phyloP scores from a whole-genome alignment of 2,113 vertebrate genomes.

The Gymnobelideus leadbeateri region DNA sequence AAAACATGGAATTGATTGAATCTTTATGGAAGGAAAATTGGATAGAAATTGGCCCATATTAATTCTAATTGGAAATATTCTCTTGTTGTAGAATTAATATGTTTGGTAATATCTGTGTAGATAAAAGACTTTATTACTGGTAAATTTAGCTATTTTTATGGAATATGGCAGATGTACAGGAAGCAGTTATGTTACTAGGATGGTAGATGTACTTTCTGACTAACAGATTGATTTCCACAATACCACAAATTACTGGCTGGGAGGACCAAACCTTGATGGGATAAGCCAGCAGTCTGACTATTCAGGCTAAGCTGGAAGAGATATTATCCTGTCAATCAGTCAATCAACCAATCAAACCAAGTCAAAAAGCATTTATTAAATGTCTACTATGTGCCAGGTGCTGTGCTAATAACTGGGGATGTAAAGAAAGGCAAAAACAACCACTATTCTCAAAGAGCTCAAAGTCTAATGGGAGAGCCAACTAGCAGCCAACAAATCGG shows the following conservation, averaged over 20 bases:
- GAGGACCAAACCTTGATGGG: neutral
- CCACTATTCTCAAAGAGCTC: neutral
- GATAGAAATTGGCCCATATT: constrained; percentile 5
- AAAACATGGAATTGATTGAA: neutral
- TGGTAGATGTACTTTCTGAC: neutral
- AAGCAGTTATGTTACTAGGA: neutral
- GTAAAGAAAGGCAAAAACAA: neutral
- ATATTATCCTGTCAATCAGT: neutral
- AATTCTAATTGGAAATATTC: constrained; percentile 34
- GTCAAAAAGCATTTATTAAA: neutral
- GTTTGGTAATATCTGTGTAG: neutral
- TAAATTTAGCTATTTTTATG: neutral
- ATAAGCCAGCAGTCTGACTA: neutral
- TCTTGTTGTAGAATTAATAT: constrained; percentile 38
- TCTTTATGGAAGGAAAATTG: constrained; percentile 38
- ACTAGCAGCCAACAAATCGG: neutral
- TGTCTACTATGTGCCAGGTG: neutral
- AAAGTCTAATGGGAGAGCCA: neutral
- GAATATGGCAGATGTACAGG: neutral
- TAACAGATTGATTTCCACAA: neutral
- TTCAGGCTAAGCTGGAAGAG: neutral
- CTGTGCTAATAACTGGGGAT: neutral
- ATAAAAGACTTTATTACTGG: neutral
- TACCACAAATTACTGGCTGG: neutral
- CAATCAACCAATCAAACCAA: neutral